Evolutionary conservation across 2,113 vertebrate species (phyloP).

Genomic region (Cathartes aura): DNA sequence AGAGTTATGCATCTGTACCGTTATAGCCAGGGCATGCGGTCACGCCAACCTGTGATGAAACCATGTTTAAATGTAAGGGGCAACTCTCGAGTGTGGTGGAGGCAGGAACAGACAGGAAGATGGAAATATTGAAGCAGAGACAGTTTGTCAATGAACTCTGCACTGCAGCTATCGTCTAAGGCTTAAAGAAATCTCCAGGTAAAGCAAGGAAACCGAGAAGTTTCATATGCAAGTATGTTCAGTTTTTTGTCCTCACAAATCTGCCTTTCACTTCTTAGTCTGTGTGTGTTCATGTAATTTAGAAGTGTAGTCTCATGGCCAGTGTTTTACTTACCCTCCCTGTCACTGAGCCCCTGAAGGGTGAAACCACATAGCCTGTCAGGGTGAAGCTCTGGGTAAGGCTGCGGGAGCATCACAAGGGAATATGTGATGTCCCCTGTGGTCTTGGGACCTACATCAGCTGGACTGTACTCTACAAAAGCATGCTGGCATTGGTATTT

Average conservation of each 20-base stretch:
- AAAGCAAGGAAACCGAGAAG: not conserved
- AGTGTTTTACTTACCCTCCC: not conserved
- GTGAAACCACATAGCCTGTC: not conserved
- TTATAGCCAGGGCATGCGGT: not conserved
- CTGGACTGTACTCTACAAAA: not conserved
- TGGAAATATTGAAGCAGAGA: not conserved
- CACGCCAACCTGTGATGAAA: not conserved
- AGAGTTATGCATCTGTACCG: not conserved
- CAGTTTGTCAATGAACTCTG: not conserved
- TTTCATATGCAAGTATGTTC: not conserved
- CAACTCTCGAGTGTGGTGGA: not conserved
- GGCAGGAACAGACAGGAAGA: not conserved
- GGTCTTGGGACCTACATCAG: not conserved
- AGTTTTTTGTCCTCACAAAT: not conserved
- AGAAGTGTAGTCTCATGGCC: not conserved
- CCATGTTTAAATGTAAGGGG: not conserved
- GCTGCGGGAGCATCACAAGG: not conserved
- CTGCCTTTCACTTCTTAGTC: not conserved
- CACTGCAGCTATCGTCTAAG: not conserved
- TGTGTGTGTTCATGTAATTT: not conserved
- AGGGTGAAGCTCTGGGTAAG: not conserved
- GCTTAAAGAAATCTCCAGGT: not conserved
- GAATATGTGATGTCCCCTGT: rapidly evolving
- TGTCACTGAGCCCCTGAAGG: not conserved
- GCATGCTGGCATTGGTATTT: not conserved